Base-by-base conservation (phyloP, 2,113 vertebrate species). In the Philantomba maxwellii region DNA sequence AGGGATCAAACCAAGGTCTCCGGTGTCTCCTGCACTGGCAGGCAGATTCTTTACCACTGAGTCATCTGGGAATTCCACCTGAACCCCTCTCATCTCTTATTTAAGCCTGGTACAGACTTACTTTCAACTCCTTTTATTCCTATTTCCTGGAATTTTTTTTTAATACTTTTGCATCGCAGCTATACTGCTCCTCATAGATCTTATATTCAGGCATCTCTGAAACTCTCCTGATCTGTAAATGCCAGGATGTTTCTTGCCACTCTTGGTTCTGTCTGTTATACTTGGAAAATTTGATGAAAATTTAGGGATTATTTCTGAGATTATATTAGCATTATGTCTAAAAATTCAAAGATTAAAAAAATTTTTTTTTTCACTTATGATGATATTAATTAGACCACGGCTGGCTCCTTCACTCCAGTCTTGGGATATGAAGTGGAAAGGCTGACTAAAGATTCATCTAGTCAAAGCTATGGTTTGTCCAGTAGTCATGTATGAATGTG, bases 341-440 rank as follows among this genome's bases (percentile, higher is more conserved):
- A 51, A 80, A 23, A 84, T 28, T 85, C 21, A 66, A 73, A 89
- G 30, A 36, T 19, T 66, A 19, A 75, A 93, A 77, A 77, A 75
- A 73, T 57, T 57, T n/a, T 26, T 81, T 96, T 51, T 19, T 6
- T 73, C 55, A 11, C 82, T 53, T 93, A 89, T 92, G 60, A 1
- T 95, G n/a, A 23, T 77, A 97, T 92, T 95, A 82, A 82, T 90
- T 88, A 96, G 49, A 57, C 62, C 77, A 43, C 62, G 45, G 25
- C 23, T 12, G 21, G 55, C 36, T 97, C 13, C 0, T 91, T 94
- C 80, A 77, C 17, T 81, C 60, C 43, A 60, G n/a, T 83, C 30
- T 0, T 3, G 0, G 1, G 75, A 30, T 89, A 88, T 58, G 70
- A 93, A 93, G 9, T 87, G 39, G 92, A 89, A 30, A 96, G 93